Evolutionary conservation across 1,140 invertebrate genomes (phyloP), one percentile per base, ranked within the genome.

Genomic region (Paraescarpia echinospica): DNA sequence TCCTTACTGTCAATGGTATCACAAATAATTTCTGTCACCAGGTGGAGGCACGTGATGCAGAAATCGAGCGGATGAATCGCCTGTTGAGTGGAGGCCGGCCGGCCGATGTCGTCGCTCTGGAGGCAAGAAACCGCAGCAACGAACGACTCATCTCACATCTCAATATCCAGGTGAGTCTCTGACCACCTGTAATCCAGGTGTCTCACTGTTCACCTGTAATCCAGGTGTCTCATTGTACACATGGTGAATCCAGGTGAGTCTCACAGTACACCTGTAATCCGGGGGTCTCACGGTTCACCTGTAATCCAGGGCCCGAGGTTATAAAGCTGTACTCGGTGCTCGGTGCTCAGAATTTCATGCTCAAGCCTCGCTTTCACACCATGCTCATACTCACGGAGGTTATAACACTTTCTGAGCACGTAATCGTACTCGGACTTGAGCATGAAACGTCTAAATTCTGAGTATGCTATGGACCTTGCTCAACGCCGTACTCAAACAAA

Each of bases 41-140:
- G 96, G 94, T 96, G 93, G 95, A 96, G 93, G 93, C 94, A 48
- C 93, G 96, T 91, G 95, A 96, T 94, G 94, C 94, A 34, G 96
- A 96, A 93, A 96, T 96, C 94, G 95, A 96, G 35, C 93, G 96
- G 92, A 93, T 96, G 91, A 95, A 94, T 94, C 95, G 94, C 92
- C 95, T 96, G 95, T 94, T 96, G 93, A 95, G 96, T 92, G 96
- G 96, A 51, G 96, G 96, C 41, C 94, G 95, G 94, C 95, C 96
- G 27, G 95, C 94, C 34, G 95, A 96, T 94, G 95, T 96, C 41
- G 95, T 96, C 94, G 95, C 95, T 91, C 94, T 96, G 34, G 96
- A 96, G 94, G 94, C 95, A 93, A 94, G 95, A 91, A 96, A 96
- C 94, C 94, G 95, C 93, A 95, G 95, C 93, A 96, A 96, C 93